Conservation (phyloP, 53 echinoderm and acorn worm genomes). For the Temnopleurus reevesii region DNA sequence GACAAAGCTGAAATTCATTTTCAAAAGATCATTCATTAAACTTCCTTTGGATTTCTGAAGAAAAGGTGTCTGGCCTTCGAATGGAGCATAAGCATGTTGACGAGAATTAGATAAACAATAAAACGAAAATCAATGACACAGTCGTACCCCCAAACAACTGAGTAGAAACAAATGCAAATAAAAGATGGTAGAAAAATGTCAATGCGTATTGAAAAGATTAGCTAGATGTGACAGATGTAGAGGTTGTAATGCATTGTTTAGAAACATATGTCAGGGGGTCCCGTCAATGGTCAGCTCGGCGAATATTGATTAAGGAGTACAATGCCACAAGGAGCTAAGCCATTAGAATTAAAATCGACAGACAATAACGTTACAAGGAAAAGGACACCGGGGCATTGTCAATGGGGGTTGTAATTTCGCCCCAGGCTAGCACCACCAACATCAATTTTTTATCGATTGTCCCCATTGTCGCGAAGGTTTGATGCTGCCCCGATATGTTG, state of each 20-base stretch:
- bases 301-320: conserved; percentile 32
- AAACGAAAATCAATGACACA: conserved; percentile 40
- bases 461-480: conserved; percentile 32
- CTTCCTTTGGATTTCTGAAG: not conserved
- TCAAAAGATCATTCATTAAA: conserved; percentile 5
- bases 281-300: not conserved
- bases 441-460: conserved; percentile 50
- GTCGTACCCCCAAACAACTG: not conserved
- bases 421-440: not conserved
- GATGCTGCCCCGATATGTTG: conserved; percentile 32
- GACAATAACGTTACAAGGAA: conserved; percentile 38
- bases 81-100: conserved; percentile 20
- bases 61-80: not conserved
- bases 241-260: conserved; percentile 12
- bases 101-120: conserved; percentile 58
- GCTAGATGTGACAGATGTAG: conserved; percentile 36
- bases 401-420: not conserved
- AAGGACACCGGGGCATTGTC: conserved; percentile 30
- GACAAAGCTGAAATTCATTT: too few species aligned
- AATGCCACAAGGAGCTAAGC: conserved; percentile 36
- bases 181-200: conserved; percentile 45
- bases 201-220: conserved; percentile 20
- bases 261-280: conserved; percentile 36
- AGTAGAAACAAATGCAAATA: conserved; percentile 41
- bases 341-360: conserved; percentile 54